phyloP scores from a whole-genome alignment of 2,797 vertebrate genomes.

The Bradypodion pumilum region DNA sequence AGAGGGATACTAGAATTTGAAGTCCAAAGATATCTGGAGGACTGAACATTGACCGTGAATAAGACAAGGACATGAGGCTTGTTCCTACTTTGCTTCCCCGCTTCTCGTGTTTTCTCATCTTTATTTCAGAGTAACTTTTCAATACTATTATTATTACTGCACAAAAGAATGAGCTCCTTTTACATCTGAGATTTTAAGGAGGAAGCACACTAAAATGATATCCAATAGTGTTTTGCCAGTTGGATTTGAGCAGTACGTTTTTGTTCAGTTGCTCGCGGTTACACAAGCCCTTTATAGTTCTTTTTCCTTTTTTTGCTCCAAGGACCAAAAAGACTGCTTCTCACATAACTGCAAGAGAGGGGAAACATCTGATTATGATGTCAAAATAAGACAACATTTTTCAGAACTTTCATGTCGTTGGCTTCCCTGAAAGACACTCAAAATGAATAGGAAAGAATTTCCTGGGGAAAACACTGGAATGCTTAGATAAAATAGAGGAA shows the following conservation, averaged over 20 bases:
- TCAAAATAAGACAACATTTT: slow-evolving; percentile 68
- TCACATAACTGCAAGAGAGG: slow-evolving; percentile 50
- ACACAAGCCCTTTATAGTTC: slow-evolving; percentile 7
- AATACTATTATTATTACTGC: background rate
- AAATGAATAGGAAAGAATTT: slow-evolving; percentile 76
- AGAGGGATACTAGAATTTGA: background rate
- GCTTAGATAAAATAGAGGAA: slow-evolving; percentile 74
- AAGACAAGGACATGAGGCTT: background rate
- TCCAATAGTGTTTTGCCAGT: background rate
- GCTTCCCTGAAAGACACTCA: slow-evolving; percentile 70
- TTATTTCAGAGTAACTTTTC: background rate
- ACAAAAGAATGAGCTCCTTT: background rate
- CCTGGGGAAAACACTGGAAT: slow-evolving; percentile 75
- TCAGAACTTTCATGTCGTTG: slow-evolving; percentile 73
- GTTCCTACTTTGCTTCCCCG: background rate
- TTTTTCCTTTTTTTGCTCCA: slow-evolving; percentile 28
- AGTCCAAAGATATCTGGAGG: background rate
- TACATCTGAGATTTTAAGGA: too few relatives aligned
- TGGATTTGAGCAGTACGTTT: background rate
- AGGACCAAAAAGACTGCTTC: slow-evolving; percentile 42
- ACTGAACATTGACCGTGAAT: background rate
- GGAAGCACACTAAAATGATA: background rate
- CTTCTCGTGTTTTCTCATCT: background rate
- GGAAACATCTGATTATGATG: slow-evolving; percentile 69
- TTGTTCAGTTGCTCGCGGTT: background rate